A percentile compares a stretch with the other conserved stretches of the same genome.
Conservation (phyloP, 2,888 invertebrate species). For the Gisinianus flammeolus region DNA sequence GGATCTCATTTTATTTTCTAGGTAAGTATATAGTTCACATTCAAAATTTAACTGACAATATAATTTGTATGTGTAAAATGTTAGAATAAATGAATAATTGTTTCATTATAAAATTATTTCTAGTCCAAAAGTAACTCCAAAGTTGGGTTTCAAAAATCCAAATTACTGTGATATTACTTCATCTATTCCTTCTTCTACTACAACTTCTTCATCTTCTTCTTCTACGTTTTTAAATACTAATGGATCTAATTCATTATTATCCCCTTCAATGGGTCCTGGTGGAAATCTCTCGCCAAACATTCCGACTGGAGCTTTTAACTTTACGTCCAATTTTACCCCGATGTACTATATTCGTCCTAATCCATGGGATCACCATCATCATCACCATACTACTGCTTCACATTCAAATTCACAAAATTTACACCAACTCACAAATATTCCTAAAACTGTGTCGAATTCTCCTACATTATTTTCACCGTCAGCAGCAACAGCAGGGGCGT, state of each 20-base stretch:
- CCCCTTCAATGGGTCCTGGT: too few relatives aligned
- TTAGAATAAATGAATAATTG: neutral
- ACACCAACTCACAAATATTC: too few relatives aligned
- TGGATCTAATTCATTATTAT: too few relatives aligned
- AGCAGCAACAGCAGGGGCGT: neutral
- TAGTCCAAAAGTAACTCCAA: constrained; percentile 55
- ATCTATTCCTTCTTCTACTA: neutral
- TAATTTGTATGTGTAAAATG: neutral
- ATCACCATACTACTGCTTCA: too few relatives aligned
- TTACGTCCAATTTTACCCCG: too few relatives aligned
- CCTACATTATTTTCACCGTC: neutral
- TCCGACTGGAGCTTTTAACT: too few relatives aligned
- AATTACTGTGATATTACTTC: constrained; percentile 41
- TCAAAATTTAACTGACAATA: too few relatives aligned
- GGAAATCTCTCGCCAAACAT: too few relatives aligned
- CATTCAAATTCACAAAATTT: too few relatives aligned
- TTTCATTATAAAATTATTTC: neutral
- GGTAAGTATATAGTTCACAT: neutral
- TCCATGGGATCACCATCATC: too few relatives aligned
- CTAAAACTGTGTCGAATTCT: neutral
- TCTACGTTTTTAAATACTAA: neutral
- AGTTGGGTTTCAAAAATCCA: constrained; percentile 28
- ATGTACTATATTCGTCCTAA: too few relatives aligned
- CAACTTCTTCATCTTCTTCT: constrained; percentile 16
- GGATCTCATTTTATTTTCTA: constrained; percentile 57